Conservation (phyloP, 2,797 vertebrate genomes). For the Fistularia commersonii region DNA sequence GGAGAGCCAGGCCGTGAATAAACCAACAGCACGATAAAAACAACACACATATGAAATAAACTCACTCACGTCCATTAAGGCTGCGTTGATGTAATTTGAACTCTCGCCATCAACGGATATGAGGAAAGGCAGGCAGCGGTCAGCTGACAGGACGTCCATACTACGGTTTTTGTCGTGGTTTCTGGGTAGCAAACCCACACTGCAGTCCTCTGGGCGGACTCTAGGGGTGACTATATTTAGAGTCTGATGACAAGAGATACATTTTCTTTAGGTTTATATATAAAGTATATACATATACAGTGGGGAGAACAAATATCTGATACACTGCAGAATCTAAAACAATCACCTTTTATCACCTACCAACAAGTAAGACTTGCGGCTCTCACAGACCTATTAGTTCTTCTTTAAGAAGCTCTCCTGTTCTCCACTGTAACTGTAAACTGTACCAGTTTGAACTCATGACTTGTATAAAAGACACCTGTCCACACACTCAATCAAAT, state of each 20-base stretch:
- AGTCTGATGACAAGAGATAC: slow-evolving; percentile 65
- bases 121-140: slow-evolving; percentile 95
- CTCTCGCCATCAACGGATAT: slow-evolving; percentile 96
- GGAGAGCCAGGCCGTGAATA: neutral
- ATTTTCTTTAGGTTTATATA: no score
- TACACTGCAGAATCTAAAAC: no score
- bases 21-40: neutral
- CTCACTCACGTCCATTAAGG: slow-evolving; percentile 91
- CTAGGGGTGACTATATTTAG: slow-evolving; percentile 96
- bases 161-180: slow-evolving; percentile 97
- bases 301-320: no score
- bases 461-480: no score
- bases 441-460: no score
- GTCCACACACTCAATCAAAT: no score
- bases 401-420: no score
- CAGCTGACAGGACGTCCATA: slow-evolving; percentile 91
- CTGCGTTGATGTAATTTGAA: slow-evolving; percentile 97
- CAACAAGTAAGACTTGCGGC: no score
- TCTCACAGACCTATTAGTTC: no score
- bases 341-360: no score
- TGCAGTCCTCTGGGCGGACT: slow-evolving; percentile 93
- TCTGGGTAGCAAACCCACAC: slow-evolving; percentile 89
- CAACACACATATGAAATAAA: neutral
- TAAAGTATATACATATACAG: no score
- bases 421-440: no score